A percentile compares a stretch with the other conserved stretches of the same genome.
Evolutionary conservation across 2,113 vertebrate genomes (phyloP).

Genomic region (Calidris pygmaea): DNA sequence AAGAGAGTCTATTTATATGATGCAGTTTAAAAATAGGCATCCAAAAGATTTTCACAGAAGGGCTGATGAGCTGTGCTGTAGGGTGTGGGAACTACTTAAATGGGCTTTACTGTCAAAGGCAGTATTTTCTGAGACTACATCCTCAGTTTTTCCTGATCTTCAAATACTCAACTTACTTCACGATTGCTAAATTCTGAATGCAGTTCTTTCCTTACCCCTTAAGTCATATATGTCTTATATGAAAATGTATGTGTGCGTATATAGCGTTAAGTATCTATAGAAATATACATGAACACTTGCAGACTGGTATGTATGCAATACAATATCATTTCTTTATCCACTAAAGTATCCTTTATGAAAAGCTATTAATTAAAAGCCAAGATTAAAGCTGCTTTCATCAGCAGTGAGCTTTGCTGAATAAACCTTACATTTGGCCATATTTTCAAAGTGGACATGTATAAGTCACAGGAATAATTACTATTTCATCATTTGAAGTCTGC

Average conservation of each 20-base stretch:
- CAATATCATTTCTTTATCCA: not conserved
- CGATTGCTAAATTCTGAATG: not conserved
- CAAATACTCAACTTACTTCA: not conserved
- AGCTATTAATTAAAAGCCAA: not conserved
- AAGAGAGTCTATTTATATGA: not conserved
- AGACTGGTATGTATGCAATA: not conserved
- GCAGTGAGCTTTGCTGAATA: not conserved
- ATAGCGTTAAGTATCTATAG: not conserved
- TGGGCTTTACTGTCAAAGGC: not conserved
- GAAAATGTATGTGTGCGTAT: not conserved
- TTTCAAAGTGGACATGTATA: not conserved
- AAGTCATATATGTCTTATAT: not conserved
- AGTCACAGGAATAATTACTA: not conserved
- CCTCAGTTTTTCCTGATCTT: not conserved
- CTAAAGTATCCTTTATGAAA: not conserved
- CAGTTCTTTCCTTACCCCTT: not conserved
- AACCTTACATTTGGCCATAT: not conserved
- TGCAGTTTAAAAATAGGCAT: not conserved
- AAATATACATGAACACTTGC: not conserved
- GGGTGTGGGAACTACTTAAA: not conserved
- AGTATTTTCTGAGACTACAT: conserved; percentile 4
- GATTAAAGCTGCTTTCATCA: not conserved
- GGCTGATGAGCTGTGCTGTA: not conserved
- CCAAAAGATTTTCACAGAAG: not conserved
- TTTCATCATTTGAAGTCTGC: conserved; percentile 9